Percentiles rank a stretch among this genome's conserved stretches.
Evolutionary conservation across 2,113 vertebrate genomes (phyloP).

Genomic region (Corvus hawaiiensis): DNA sequence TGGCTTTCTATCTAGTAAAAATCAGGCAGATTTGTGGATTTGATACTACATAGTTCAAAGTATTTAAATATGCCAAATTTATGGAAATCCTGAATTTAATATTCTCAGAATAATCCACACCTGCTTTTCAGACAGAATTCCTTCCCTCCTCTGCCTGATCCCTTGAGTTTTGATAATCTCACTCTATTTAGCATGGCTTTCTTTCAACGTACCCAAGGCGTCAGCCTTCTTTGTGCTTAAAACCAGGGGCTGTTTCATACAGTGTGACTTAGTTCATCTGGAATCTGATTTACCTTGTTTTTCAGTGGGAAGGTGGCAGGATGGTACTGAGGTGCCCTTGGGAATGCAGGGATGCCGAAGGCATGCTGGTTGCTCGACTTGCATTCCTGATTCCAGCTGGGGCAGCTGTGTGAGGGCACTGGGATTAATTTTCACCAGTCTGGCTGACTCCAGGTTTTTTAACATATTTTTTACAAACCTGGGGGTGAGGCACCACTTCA

Average conservation of each 20-base stretch:
- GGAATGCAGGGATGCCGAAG: background rate
- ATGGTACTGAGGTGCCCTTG: accelerated
- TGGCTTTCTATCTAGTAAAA: background rate
- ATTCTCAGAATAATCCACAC: slow-evolving; percentile 17
- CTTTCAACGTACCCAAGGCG: accelerated
- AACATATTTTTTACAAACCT: background rate
- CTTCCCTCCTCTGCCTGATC: background rate
- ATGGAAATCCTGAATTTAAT: slow-evolving; percentile 30
- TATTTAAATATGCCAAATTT: background rate
- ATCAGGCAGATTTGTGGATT: background rate
- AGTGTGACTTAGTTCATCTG: background rate
- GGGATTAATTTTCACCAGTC: background rate
- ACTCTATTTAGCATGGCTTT: background rate
- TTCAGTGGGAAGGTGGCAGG: background rate
- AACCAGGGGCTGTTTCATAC: background rate
- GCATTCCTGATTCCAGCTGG: background rate
- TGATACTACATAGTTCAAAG: background rate
- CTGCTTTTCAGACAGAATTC: background rate
- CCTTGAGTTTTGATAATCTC: background rate
- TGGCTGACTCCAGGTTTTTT: background rate
- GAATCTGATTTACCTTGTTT: background rate
- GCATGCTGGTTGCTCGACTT: accelerated
- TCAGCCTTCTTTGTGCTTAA: background rate
- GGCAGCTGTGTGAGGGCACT: background rate
- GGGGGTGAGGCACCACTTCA: background rate